Evolutionary conservation across 2,888 invertebrate genomes (phyloP), one percentile per base, ranked within the genome.

Genomic region (Bugula neritina): DNA sequence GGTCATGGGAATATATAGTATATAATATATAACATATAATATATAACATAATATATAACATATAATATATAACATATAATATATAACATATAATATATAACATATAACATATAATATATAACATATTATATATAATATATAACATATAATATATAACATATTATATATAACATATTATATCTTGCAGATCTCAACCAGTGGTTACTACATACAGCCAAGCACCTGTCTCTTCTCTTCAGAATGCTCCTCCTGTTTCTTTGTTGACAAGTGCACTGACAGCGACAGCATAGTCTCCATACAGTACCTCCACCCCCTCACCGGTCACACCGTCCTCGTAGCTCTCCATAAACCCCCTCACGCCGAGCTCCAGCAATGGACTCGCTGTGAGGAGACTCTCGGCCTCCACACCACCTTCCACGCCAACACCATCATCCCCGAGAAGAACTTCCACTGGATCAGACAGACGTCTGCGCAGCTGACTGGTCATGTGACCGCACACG

Each of bases 351-450:
- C 63, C 10, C 63, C 27, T 27, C 31, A 31, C n/a, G 31, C 63
- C 13, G 63, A 63, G n/a, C 27, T 63, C 3, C 63, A 63, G n/a
- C 63, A 63, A n/a, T 63, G 63, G 63, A 63, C 31, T 34, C 27
- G 10, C 31, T 63, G 63, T 31, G 63, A 63, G 31, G 63, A 63
- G 34, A 63, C 63, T 13, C 31, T 63, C 10, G 63, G 63, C 27
- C 63, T 63, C 5, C 63, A 63, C 31, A 63, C 63, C 21, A 27
- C 63, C 13, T 63, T 63, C 63, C 63, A 63, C n/a, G 63, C 63
- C n/a, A 63, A 63, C 31, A 63, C 63, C n/a, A 63, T 63, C 27
- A 63, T 63, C 5, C 63, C 63, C 13, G 63, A 63, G 34, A 63
- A 63, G n/a, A 63, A 63, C 34, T 34, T 63, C 3, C 63, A 63